phyloP scores from a whole-genome alignment of 2,888 invertebrate species.

The Lasioglossum vierecki region DNA sequence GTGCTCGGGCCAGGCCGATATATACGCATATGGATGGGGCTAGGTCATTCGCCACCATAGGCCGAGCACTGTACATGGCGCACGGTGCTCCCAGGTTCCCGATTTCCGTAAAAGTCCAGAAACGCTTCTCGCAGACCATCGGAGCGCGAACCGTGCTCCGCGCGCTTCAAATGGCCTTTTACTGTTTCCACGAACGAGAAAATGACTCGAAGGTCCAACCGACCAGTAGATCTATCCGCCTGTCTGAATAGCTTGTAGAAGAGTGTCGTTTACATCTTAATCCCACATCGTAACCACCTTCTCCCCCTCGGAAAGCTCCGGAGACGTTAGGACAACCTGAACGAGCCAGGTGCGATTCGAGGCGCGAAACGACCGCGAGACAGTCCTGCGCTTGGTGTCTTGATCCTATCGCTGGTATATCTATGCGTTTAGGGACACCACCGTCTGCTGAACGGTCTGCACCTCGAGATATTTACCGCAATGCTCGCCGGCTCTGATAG shows the following conservation, averaged over 20 bases:
- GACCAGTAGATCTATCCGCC: slow-evolving; percentile 49
- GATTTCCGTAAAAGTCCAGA: slow-evolving; percentile 80
- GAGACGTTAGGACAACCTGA: slow-evolving; percentile 38
- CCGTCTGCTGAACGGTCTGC: neutral
- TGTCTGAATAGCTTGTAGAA: slow-evolving; percentile 31
- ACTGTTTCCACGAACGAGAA: slow-evolving; percentile 72
- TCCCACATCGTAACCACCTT: slow-evolving; percentile 32
- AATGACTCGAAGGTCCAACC: slow-evolving; percentile 50
- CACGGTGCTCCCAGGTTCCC: slow-evolving; percentile 74
- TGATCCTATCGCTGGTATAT: slow-evolving; percentile 57
- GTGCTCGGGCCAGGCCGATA: slow-evolving; percentile 25
- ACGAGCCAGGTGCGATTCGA: slow-evolving; percentile 61
- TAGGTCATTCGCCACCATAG: slow-evolving; percentile 65
- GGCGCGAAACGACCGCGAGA: slow-evolving; percentile 62
- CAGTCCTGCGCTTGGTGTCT: slow-evolving; percentile 32
- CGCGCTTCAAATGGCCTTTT: slow-evolving; percentile 70
- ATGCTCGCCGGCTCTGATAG: neutral
- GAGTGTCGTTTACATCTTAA: slow-evolving; percentile 72
- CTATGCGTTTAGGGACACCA: slow-evolving; percentile 46
- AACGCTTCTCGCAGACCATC: slow-evolving; percentile 68
- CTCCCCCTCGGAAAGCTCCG: slow-evolving; percentile 9
- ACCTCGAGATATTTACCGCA: neutral
- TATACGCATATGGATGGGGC: slow-evolving; percentile 47
- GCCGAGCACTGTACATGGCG: slow-evolving; percentile 66
- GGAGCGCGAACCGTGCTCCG: slow-evolving; percentile 55